A percentile compares a stretch with the other conserved stretches of the same genome.
phyloP scores from a whole-genome alignment of 2,888 invertebrate species.

The Frankliniella fusca region DNA sequence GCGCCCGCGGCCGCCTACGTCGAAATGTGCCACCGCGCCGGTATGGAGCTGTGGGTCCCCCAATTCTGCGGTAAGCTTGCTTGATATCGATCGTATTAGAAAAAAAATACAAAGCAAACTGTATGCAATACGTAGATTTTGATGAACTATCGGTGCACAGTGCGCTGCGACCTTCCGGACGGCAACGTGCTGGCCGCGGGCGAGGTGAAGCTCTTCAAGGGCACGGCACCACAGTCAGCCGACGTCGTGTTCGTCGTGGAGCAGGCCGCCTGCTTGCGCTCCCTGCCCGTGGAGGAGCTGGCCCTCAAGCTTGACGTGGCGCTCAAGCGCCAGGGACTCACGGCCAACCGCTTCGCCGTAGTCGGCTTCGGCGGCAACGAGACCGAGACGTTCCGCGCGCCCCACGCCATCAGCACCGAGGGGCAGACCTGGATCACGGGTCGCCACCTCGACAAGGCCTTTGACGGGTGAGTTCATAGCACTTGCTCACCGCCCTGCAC shows the following conservation, averaged over 20 bases:
- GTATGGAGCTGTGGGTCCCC: conserved; percentile 49
- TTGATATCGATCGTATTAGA: not conserved
- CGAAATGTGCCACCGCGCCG: conserved; percentile 46
- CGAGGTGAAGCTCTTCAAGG: conserved; percentile 41
- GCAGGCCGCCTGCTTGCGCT: conserved; percentile 46
- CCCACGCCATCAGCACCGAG: conserved; percentile 47
- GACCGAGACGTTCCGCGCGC: conserved; percentile 39
- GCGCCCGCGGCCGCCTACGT: conserved; percentile 48
- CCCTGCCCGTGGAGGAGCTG: conserved; percentile 38
- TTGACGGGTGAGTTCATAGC: conserved; percentile 52
- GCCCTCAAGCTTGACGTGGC: conserved; percentile 41
- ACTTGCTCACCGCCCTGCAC: not conserved
- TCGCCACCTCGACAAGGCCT: conserved; percentile 64
- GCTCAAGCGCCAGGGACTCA: conserved; percentile 42
- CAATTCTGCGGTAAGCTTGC: conserved; percentile 47
- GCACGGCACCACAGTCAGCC: conserved; percentile 44
- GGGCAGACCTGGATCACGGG: conserved; percentile 46
- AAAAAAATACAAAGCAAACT: not conserved
- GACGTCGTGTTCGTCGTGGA: conserved; percentile 53
- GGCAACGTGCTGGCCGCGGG: conserved; percentile 42
- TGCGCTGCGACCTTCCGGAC: conserved; percentile 43
- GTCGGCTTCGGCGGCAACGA: conserved; percentile 48
- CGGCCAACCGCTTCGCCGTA: conserved; percentile 48
- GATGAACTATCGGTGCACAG: conserved; percentile 36
- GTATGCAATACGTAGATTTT: not conserved